Evolutionary conservation across 1,140 invertebrate species (phyloP).

Genomic region (Charaxes varanes): DNA sequence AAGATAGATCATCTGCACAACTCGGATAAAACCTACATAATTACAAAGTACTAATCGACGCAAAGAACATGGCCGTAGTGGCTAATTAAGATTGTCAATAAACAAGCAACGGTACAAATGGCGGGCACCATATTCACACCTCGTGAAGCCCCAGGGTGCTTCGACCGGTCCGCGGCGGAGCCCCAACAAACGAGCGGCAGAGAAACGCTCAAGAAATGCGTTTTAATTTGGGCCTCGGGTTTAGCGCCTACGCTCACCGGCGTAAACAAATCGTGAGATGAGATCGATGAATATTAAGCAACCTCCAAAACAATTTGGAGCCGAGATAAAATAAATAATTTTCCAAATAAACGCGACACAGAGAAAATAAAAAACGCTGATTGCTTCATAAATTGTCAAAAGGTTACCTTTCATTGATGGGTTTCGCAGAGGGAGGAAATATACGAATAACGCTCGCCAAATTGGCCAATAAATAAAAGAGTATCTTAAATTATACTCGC

Average conservation of each 20-base stretch:
- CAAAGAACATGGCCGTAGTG: slow-evolving; percentile 18
- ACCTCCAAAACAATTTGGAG: slow-evolving; percentile 51
- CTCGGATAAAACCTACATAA: no score
- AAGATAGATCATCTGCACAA: no score
- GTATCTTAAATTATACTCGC: slow-evolving; percentile 27
- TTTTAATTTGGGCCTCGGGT: slow-evolving; percentile 44
- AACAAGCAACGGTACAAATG: slow-evolving; percentile 36
- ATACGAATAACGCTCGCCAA: slow-evolving; percentile 49
- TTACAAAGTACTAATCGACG: slow-evolving; percentile 8
- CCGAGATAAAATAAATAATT: slow-evolving; percentile 56
- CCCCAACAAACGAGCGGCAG: slow-evolving; percentile 8
- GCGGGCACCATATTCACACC: slow-evolving; percentile 47
- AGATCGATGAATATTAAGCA: slow-evolving; percentile 68
- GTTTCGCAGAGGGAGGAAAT: slow-evolving; percentile 34
- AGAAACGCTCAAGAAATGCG: slow-evolving; percentile 19
- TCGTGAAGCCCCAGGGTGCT: slow-evolving; percentile 48
- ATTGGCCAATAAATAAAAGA: slow-evolving; percentile 55
- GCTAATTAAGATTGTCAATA: slow-evolving; percentile 44
- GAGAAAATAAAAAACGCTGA: slow-evolving; percentile 51
- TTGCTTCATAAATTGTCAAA: slow-evolving; percentile 66
- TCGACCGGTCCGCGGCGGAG: slow-evolving; percentile 39
- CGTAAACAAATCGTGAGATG: slow-evolving; percentile 64
- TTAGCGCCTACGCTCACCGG: slow-evolving; percentile 49
- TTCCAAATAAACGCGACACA: slow-evolving; percentile 38
- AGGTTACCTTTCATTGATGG: slow-evolving; percentile 37